Base-by-base conservation (phyloP, 2,888 invertebrate genomes). In the Hetaerina titia region DNA sequence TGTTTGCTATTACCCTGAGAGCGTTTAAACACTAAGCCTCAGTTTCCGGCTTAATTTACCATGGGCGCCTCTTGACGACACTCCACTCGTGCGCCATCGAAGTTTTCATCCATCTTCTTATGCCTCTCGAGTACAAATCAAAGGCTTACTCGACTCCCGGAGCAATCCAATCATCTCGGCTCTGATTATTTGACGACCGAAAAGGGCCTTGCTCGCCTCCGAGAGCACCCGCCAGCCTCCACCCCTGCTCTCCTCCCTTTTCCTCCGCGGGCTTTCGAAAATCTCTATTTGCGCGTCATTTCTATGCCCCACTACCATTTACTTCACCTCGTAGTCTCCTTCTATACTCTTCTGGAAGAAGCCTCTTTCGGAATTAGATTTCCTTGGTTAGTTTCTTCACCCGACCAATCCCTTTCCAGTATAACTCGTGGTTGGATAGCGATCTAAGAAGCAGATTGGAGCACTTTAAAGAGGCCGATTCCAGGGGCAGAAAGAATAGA, bases 11-110 rank as follows among this genome's bases (percentile, higher is more conserved):
- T 25, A 63, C 90, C 25, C 64, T 15, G 81, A 25, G 81, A 31
- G 81, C 22, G 13, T 31, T 15, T 25, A 31, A 81, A 81, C 92
- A 56, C 69, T 92, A 64, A 64, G 64, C 69, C 92, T 15, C 57
- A 92, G 92, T 74, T 92, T 74, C 92, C 69, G 56, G 92, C 69
- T 92, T 92, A 92, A 92, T 92, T 92, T 69, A 92, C 92, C 92
- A 56, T 74, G 31, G n/a, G 56, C 69, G 56, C 69, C 74, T n/a
- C 45, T 22, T 56, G 64, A 92, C 45, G 56, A 69, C 92, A 92
- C 74, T 92, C 69, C 92, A 90, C 90, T 58, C 58, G 64, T 58
- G 89, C 89, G 31, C 90, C 90, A 90, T 90, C 90, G 58, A 90
- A 92, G 92, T 92, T 92, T 92, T 92, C 81, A 92, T 69, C 69